phyloP scores from a whole-genome alignment of 2,888 invertebrate genomes.

The Tetragnatha montana region DNA sequence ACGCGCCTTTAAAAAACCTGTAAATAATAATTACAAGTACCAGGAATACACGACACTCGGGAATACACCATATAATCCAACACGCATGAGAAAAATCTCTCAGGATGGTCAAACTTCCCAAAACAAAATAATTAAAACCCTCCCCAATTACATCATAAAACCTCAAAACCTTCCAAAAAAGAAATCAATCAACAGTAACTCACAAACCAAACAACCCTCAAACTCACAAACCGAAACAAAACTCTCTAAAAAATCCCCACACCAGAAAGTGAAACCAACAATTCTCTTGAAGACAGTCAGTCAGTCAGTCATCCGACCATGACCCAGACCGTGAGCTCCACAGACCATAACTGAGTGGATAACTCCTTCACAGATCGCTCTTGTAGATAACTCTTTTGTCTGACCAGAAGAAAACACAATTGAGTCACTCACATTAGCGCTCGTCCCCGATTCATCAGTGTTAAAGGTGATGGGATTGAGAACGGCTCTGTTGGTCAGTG shows the following conservation, averaged over 20 bases:
- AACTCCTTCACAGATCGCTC: constrained; percentile 29
- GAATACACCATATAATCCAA: too few species aligned
- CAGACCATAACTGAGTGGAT: constrained; percentile 31
- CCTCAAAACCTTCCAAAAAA: neutral
- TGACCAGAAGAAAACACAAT: constrained; percentile 30
- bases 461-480: constrained; percentile 36
- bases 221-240: too few species aligned
- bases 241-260: neutral
- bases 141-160: neutral
- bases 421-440: constrained; percentile 25
- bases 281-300: neutral
- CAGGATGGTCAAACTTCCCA: neutral
- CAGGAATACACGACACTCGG: too few species aligned
- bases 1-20: too few species aligned
- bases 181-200: neutral
- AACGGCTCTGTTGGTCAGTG: constrained; percentile 42
- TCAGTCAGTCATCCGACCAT: constrained; percentile 5
- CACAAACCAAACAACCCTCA: too few species aligned
- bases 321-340: constrained; percentile 20
- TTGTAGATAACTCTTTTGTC: constrained; percentile 32
- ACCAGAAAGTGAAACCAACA: constrained; percentile 36
- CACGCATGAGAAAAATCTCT: too few species aligned
- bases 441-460: neutral
- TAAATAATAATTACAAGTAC: too few species aligned
- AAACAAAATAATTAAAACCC: neutral